Base-by-base conservation (phyloP, 2,888 invertebrate genomes). In the Tetragonula carbonaria region DNA sequence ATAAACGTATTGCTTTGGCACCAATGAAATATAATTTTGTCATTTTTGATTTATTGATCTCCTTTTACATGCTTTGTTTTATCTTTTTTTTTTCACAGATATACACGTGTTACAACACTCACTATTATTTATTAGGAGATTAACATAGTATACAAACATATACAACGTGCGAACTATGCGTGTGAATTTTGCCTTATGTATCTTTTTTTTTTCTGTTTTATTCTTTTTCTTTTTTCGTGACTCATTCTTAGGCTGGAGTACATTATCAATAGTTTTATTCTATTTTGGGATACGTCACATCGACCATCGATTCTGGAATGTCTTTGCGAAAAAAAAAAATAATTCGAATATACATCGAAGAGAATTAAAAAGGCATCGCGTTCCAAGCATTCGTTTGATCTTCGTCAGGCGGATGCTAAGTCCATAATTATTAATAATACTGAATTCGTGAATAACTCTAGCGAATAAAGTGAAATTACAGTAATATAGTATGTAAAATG, bases 71-170 rank as follows among this genome's bases (percentile, higher is more conserved):
- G 65, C 70, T 79, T 78, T 77, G 38, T 38, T 8, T 45, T 8
- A 45, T 45, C 45, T 45, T 8, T 45, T 50, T 33, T 62, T 71
- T 65, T 23, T 62, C 82, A 86, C 79, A 80, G 82, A 80, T 87
- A 89, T 82, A 88, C 84, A 88, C 84, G 78, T 80, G 73, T 87
- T 71, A 70, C 73, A 80, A 77, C 82, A 80, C 70, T 86, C 74
- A 59, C 83, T 89, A 88, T 77, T 71, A 81, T n/a, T n/a, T n/a
- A n/a, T n/a, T 86, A 77, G 81, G 78, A 75, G 86, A 80, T 82
- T 83, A 85, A 84, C 84, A 82, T 88, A 88, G 84, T 83, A 85
- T 91, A 91, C 90, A 91, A 91, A 91, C 91, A 91, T 91, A 87
- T 91, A 90, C 88, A 91, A 88, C 87, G 88, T 89, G 87, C 88